A percentile compares a stretch with the other conserved stretches of the same genome.
phyloP scores from a whole-genome alignment of 2,888 invertebrate genomes.

The Noctua fimbriata region DNA sequence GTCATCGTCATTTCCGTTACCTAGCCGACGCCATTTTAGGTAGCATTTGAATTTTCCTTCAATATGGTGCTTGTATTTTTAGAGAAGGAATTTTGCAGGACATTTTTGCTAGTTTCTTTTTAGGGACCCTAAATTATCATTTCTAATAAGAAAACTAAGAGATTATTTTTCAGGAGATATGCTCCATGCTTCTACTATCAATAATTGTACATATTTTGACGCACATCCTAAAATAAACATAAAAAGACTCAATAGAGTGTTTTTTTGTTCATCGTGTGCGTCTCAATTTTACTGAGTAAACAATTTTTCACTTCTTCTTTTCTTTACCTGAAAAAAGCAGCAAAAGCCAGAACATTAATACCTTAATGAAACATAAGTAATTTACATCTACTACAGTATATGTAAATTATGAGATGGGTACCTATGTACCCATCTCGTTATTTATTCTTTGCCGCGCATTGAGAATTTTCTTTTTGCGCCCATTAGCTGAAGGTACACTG shows the following conservation, averaged over 20 bases:
- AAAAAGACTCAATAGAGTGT: not conserved
- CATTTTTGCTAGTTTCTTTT: not conserved
- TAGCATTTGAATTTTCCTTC: constrained; percentile 34
- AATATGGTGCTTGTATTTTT: constrained; percentile 1
- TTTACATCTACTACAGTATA: not conserved
- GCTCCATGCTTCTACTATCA: not conserved
- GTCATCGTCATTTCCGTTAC: constrained; percentile 67
- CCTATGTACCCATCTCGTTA: not conserved
- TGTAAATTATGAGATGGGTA: not conserved
- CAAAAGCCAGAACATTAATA: not conserved
- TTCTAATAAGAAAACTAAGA: not conserved
- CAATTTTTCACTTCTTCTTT: not conserved
- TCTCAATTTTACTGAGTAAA: not conserved
- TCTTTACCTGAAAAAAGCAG: not conserved
- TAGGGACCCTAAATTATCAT: not conserved
- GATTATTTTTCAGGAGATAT: not conserved
- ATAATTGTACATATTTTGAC: not conserved
- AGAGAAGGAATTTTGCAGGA: no score
- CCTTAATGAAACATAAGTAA: constrained; percentile 10
- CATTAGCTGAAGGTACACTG: constrained; percentile 64
- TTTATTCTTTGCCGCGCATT: constrained; percentile 40
- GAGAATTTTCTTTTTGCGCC: constrained; percentile 50
- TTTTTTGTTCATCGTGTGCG: not conserved
- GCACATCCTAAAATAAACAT: not conserved
- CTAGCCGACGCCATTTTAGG: constrained; percentile 45